A percentile compares a stretch with the other conserved stretches of the same genome.
phyloP scores from a whole-genome alignment of 2,797 vertebrate genomes.

The Enteromius viviparus region DNA sequence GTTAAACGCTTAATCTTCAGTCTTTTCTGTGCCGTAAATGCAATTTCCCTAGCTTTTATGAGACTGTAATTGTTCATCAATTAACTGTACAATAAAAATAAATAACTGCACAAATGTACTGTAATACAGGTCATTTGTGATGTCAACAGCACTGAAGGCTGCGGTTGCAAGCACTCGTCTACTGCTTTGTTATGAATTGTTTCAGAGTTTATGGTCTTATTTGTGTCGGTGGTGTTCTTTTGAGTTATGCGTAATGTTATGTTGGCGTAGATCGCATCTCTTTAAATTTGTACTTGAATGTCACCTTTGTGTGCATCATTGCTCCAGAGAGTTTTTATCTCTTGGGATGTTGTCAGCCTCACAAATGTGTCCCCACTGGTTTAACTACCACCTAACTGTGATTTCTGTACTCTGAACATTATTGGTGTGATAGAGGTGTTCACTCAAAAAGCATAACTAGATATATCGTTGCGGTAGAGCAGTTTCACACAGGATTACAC shows the following conservation, averaged over 20 bases:
- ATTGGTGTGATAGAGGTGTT: background rate
- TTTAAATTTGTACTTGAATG: slow-evolving; percentile 15
- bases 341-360: background rate
- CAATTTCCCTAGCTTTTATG: background rate
- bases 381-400: background rate
- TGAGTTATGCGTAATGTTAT: background rate
- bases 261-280: background rate
- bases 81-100: background rate
- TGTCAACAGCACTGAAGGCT: background rate
- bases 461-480: background rate
- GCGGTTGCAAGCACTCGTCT: background rate
- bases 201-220: background rate
- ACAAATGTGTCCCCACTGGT: background rate
- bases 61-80: background rate
- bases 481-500: background rate
- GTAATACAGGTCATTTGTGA: background rate
- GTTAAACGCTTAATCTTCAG: background rate
- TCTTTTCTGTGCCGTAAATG: background rate
- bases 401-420: background rate
- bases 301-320: background rate
- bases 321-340: slow-evolving; percentile 3
- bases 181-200: background rate
- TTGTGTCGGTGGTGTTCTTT: slow-evolving; percentile 6
- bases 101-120: background rate
- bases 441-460: background rate